Evolutionary conservation across 2,113 vertebrate genomes (phyloP), one percentile per base, ranked within the genome.

Genomic region (Candoia aspera): DNA sequence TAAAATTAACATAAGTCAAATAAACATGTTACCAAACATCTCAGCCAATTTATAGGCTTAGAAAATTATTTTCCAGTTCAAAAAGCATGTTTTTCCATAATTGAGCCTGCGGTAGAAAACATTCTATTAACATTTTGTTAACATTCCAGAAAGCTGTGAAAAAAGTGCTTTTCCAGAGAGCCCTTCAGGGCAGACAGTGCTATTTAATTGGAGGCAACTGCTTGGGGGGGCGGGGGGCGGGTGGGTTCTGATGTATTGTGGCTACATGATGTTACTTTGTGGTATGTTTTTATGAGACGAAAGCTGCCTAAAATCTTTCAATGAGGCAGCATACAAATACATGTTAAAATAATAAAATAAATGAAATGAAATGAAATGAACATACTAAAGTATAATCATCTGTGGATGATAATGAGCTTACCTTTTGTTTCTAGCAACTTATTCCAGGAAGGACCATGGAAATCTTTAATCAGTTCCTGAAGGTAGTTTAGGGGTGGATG

Each of bases 51-150:
- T 86, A 64, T 24, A 55, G 46, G 26, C 85, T 86, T 26, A 55
- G 85, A 33, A 55, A 86, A 86, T 86, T 86, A 53, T 86, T 86
- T 86, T 86, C 85, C 85, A 86, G 13, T 86, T 55, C 84, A 86
- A n/a, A 86, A 23, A 17, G 73, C 73, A 79, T 79, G 33, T 10
- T 79, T 79, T 37, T 79, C 33, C 33, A 79, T 79, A 79, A 79
- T 79, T 79, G 73, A 33, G 33, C 37, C 73, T 79, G 73, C 21
- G 73, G 19, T 79, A 79, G 73, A 79, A 79, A 79, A 79, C 33
- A 79, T 79, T 42, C 73, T 79, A 79, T 79, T 79, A 79, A 79
- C 33, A 79, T 79, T 79, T 79, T 79, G 73, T 79, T 79, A 79
- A 42, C 73, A 42, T 79, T 79, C 73, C 73, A 79, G 33, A 79